Percentiles rank a stretch among this genome's conserved stretches.
phyloP scores from a whole-genome alignment of 2,113 vertebrate species.

The Cryptotis parvus region DNA sequence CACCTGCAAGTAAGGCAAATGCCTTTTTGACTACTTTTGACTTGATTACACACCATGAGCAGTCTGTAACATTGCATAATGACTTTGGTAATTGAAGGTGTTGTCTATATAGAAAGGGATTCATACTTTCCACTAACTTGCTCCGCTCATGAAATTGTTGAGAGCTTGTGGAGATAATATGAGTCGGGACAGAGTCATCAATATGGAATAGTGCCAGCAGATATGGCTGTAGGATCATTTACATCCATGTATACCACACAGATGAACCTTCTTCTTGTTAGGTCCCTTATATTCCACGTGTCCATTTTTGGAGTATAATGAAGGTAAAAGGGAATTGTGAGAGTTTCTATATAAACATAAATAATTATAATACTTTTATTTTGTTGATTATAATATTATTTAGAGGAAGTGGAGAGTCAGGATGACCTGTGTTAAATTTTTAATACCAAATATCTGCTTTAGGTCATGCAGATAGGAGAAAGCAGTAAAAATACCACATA shows the following conservation, averaged over 20 bases:
- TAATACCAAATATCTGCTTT: not conserved
- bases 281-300: not conserved
- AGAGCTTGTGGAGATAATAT: conserved; percentile 31
- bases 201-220: not conserved
- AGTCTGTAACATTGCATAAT: not conserved
- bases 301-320: not conserved
- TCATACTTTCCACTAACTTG: not conserved
- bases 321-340: conserved; percentile 25
- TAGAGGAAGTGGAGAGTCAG: not conserved
- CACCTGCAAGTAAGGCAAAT: no score
- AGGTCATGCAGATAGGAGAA: not conserved
- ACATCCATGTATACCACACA: not conserved
- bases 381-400: not conserved
- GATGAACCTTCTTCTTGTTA: not conserved
- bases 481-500: not conserved
- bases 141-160: not conserved
- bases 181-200: not conserved
- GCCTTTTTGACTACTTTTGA: no score
- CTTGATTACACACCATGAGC: not conserved
- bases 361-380: not conserved
- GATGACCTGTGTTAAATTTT: not conserved
- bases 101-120: conserved; percentile 25
- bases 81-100: not conserved
- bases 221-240: not conserved
- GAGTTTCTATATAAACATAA: not conserved